Conservation (phyloP, 2,797 vertebrate species). For the Sebastes iracundus region DNA sequence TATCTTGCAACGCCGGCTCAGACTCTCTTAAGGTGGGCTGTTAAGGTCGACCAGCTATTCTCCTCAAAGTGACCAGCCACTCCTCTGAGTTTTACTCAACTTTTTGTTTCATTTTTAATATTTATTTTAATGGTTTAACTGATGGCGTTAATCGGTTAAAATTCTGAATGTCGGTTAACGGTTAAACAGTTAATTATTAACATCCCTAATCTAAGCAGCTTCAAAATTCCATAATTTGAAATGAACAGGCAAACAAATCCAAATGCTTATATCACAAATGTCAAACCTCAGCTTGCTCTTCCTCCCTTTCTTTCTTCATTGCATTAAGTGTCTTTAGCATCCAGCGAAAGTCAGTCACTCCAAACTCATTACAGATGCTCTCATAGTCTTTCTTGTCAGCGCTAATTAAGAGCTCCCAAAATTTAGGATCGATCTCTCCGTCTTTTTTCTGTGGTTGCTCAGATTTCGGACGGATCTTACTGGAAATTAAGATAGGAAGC, state of each 20-base stretch:
- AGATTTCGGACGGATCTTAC: conserved; percentile 71
- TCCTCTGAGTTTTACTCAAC: too few species aligned
- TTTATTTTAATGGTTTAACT: too few species aligned
- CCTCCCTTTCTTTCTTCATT: conserved; percentile 83
- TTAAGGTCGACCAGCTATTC: too few species aligned
- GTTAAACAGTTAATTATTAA: neutral
- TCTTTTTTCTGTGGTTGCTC: conserved; percentile 66
- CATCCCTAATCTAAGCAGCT: neutral
- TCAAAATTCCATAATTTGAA: neutral
- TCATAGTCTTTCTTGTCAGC: conserved; percentile 90
- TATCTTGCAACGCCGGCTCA: too few species aligned
- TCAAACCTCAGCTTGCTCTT: conserved; percentile 82
- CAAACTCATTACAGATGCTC: conserved; percentile 86
- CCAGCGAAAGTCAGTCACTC: conserved; percentile 88
- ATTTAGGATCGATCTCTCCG: conserved; percentile 80
- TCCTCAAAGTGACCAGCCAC: too few species aligned
- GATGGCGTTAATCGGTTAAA: neutral
- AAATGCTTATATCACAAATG: neutral
- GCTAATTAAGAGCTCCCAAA: conserved; percentile 88
- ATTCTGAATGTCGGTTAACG: neutral
- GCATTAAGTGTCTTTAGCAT: conserved; percentile 89
- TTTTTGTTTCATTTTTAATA: too few species aligned
- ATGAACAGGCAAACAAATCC: neutral
- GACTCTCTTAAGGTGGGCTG: too few species aligned
- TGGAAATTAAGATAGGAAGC: conserved; percentile 28